phyloP scores from a whole-genome alignment of 2,113 vertebrate species.

The Apodemus speciosus region DNA sequence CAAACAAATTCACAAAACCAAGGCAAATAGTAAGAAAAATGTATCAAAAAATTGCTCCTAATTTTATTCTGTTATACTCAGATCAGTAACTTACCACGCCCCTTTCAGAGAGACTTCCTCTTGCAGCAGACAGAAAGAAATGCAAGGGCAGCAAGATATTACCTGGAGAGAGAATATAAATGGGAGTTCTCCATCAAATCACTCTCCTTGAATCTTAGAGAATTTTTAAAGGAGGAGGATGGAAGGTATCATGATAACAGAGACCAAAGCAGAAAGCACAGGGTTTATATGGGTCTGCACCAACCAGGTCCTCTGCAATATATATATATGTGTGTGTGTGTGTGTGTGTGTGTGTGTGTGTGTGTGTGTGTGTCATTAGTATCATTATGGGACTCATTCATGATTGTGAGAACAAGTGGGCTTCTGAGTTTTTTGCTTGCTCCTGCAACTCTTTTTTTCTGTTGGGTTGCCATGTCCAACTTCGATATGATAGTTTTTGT shows the following conservation, averaged over 20 bases:
- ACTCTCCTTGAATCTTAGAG: neutral
- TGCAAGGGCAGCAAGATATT: too few species aligned
- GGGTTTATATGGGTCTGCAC: neutral
- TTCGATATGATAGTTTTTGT: neutral
- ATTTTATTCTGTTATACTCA: neutral
- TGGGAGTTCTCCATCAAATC: neutral
- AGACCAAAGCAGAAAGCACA: neutral
- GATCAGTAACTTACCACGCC: too few species aligned
- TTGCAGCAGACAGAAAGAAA: neutral
- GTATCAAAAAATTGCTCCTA: neutral
- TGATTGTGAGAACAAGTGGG: neutral
- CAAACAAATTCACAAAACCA: neutral
- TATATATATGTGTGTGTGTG: too few species aligned
- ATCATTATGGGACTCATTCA: neutral
- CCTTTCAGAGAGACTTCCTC: neutral
- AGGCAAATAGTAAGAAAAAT: neutral
- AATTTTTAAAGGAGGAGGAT: neutral
- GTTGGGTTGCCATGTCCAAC: neutral
- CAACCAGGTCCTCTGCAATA: neutral
- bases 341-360: too few species aligned
- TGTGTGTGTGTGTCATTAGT: too few species aligned
- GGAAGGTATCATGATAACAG: neutral
- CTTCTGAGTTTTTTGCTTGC: too few species aligned
- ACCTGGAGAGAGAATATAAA: neutral
- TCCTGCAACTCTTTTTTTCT: neutral